Conservation (phyloP, 2,797 vertebrate genomes). For the Australoheros facetus region DNA sequence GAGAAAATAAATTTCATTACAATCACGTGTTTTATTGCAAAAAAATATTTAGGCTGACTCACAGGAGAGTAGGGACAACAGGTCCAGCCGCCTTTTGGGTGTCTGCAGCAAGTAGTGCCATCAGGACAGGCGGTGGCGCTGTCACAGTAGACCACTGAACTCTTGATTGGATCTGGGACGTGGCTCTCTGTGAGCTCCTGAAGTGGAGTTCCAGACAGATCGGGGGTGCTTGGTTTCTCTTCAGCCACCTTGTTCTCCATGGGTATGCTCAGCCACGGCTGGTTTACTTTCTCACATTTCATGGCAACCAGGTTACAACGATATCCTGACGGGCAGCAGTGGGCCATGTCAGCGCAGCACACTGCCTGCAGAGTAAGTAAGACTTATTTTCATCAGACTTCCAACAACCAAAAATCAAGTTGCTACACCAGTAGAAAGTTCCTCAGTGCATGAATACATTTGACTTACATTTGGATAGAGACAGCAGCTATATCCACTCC, state of each 20-base stretch:
- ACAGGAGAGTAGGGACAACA: constrained; percentile 68
- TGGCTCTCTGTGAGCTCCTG: neutral
- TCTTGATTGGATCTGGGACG: constrained; percentile 7
- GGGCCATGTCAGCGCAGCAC: constrained; percentile 72
- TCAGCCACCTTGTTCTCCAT: constrained; percentile 46
- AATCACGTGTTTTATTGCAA: neutral
- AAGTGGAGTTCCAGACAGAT: neutral
- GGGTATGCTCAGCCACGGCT: constrained; percentile 50
- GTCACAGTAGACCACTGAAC: constrained; percentile 63
- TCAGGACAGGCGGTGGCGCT: constrained; percentile 33
- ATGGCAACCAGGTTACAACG: constrained; percentile 45
- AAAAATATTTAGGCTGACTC: constrained; percentile 29
- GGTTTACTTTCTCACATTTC: constrained; percentile 51
- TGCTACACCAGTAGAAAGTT: neutral
- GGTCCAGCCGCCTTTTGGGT: constrained; percentile 57
- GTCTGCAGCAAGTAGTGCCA: constrained; percentile 73
- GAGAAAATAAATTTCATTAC: fast-evolving
- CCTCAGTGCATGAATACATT: neutral
- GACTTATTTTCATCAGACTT: neutral
- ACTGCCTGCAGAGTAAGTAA: constrained; percentile 62
- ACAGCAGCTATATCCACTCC: constrained; percentile 72
- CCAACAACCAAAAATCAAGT: neutral
- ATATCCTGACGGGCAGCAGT: constrained; percentile 77
- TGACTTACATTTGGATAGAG: constrained; percentile 64
- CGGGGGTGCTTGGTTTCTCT: neutral